Base-by-base conservation (phyloP, 2,113 vertebrate genomes). In the Bubalus kerabau region DNA sequence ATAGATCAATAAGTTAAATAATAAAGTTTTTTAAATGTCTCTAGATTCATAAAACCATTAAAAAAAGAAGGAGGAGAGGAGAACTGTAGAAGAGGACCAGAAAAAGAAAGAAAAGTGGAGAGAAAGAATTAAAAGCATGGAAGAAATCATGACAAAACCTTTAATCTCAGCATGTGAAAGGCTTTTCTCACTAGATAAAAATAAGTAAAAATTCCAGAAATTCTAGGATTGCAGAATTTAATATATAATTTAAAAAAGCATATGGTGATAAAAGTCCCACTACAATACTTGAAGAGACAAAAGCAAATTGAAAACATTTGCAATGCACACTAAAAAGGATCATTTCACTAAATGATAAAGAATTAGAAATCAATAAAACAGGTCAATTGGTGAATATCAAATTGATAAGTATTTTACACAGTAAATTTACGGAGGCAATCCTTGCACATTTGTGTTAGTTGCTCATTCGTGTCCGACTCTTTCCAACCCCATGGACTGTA, bases 271-370 rank as follows among this genome's bases (percentile, higher is more conserved):
- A 81, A 64, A 23, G 16, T 36, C 21, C 36, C 6, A 32, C 76
- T 7, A 57, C 3, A 56, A 82, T 8, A 82, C 12, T 71, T 57
- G 32, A 78, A 91, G 46, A 78, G 26, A 84, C 2, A 76, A 62
- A 86, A 59, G 0, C 24, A 74, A 80, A 56, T 36, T 78, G 48
- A 71, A 95, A 86, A 78, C 76, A 30, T 83, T 46, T 64, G 16
- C 23, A 83, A 30, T 36, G 10, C 15, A 56, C 64, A 23, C 36
- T 46, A 19, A 76, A 83, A 90, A 32, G 17, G 26, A 90, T 76
- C 32, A 91, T 91, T 78, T 64, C 30, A 80, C 67, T 91, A 28
- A 50, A 91, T 28, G 40, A 43, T 52, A 64, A 91, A 95, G 15
- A 95, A 94, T 8, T 83, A 23, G 11, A 95, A 82, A 90, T 71